Evolutionary conservation across 2,113 vertebrate species (phyloP).

Genomic region (Cygnus buccinator): DNA sequence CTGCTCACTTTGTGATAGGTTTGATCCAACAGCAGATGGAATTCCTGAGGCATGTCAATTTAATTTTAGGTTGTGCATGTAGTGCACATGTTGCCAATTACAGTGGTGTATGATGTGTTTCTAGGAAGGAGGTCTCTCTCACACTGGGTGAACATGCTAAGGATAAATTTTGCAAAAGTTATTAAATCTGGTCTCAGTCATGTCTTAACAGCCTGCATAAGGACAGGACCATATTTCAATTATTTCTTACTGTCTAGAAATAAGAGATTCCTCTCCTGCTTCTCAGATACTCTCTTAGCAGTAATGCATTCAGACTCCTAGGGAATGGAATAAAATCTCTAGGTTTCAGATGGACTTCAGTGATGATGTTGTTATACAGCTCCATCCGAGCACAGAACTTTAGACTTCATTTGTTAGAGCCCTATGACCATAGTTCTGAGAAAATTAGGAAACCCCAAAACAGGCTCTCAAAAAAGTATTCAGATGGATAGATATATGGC

Average conservation of each 20-base stretch:
- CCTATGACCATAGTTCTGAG: neutral
- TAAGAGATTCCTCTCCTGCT: neutral
- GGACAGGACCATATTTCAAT: neutral
- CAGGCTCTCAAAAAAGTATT: neutral
- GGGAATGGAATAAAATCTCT: neutral
- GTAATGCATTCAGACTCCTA: neutral
- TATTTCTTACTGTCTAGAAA: neutral
- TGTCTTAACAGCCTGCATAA: neutral
- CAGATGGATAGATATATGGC: neutral
- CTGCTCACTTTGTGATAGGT: neutral
- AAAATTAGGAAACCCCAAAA: neutral
- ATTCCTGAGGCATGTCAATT: conserved; percentile 14
- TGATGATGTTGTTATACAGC: neutral
- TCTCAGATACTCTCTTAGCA: neutral
- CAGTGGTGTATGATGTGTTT: neutral
- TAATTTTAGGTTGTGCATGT: conserved; percentile 28
- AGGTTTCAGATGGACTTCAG: neutral
- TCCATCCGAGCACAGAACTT: neutral
- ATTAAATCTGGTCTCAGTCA: neutral
- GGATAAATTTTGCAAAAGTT: conserved; percentile 23
- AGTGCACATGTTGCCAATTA: conserved; percentile 32
- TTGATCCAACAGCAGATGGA: conserved; percentile 34
- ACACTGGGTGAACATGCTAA: conserved; percentile 11
- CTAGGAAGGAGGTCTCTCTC: conserved; percentile 22
- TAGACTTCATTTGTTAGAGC: neutral